phyloP scores from a whole-genome alignment of 2,888 invertebrate species.

The Scaptomyza polygonia region DNA sequence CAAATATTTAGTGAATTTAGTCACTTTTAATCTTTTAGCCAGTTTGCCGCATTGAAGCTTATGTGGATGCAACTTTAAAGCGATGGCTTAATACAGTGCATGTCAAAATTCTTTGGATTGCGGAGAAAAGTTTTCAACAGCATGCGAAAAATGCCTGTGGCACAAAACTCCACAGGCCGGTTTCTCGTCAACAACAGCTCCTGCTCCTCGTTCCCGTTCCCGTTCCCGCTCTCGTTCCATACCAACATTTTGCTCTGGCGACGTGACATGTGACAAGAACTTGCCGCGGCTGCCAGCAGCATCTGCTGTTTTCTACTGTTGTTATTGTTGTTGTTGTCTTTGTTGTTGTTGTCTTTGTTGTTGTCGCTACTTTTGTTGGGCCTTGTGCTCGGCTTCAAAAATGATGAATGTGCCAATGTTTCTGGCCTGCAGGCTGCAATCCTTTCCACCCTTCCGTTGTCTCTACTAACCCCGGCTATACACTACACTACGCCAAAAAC shows the following conservation, averaged over 20 bases:
- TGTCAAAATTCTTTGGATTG: conserved; percentile 30
- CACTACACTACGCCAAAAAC: conserved; percentile 62
- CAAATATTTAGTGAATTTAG: background rate
- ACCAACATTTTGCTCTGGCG: conserved; percentile 36
- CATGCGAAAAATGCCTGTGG: conserved; percentile 43
- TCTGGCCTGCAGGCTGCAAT: conserved; percentile 44
- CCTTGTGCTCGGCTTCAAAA: conserved; percentile 51
- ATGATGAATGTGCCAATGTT: conserved; percentile 79
- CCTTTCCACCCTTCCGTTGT: conserved; percentile 22
- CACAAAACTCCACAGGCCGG: conserved; percentile 45
- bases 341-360: conserved; percentile 12
- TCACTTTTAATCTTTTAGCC: background rate
- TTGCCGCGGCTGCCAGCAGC: conserved; percentile 72
- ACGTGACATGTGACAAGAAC: conserved; percentile 79
- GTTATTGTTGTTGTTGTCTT: conserved; percentile 5
- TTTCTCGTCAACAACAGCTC: conserved; percentile 36
- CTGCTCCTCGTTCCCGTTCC: background rate
- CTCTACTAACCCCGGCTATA: conserved; percentile 39
- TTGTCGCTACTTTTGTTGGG: conserved; percentile 31
- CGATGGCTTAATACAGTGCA: conserved; percentile 29
- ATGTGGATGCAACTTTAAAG: conserved; percentile 33
- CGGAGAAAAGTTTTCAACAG: conserved; percentile 46
- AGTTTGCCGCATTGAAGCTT: conserved; percentile 11
- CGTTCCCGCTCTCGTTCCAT: background rate
- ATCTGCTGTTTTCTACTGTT: conserved; percentile 52